phyloP scores from a whole-genome alignment of 1,140 invertebrate genomes.

The Mya arenaria region DNA sequence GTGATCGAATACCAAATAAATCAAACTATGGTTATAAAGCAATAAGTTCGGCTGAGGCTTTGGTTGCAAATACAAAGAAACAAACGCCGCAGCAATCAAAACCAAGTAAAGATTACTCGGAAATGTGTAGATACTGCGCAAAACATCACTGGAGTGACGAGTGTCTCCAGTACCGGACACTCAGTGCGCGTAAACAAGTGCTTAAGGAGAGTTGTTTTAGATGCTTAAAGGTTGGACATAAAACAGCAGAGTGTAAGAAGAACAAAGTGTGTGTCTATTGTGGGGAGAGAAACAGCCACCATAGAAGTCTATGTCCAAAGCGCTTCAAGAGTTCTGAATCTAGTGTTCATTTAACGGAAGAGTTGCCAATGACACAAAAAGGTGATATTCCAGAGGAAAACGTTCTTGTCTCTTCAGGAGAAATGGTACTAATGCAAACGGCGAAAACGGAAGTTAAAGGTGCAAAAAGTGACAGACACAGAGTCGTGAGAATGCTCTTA shows the following conservation, averaged over 20 bases:
- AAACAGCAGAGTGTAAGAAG: neutral
- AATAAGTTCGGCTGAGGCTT: too few species aligned
- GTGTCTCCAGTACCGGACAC: slow-evolving; percentile 11
- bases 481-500: neutral
- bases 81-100: too few species aligned
- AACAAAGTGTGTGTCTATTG: slow-evolving; percentile 26
- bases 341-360: neutral
- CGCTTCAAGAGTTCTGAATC: too few species aligned
- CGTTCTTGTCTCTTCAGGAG: neutral
- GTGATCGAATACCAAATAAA: too few species aligned
- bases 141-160: slow-evolving; percentile 24
- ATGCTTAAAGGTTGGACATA: neutral
- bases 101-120: too few species aligned
- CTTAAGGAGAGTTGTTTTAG: slow-evolving; percentile 17
- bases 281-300: slow-evolving; percentile 6
- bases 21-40: too few species aligned
- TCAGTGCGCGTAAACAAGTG: neutral
- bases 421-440: slow-evolving; percentile 14
- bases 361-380: too few species aligned
- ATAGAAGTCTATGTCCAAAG: slow-evolving; percentile 28
- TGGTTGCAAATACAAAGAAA: too few species aligned
- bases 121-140: slow-evolving; percentile 12
- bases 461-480: neutral
- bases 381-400: neutral
- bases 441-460: neutral